Base-by-base conservation (phyloP, 2,888 invertebrate species). In the Drosophila anomalipes region DNA sequence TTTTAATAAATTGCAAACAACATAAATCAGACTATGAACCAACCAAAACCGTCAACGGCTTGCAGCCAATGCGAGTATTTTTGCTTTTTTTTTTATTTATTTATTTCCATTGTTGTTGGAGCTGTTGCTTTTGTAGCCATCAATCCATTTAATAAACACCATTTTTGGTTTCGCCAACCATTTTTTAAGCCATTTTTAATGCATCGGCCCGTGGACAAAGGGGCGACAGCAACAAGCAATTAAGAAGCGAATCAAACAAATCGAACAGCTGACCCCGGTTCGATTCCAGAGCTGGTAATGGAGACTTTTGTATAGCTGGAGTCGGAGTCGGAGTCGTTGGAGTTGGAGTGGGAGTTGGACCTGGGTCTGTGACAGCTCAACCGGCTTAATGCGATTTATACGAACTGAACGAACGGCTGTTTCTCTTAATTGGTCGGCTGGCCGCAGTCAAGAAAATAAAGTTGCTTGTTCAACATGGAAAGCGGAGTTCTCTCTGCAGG, bases 81-180 rank as follows among this genome's bases (percentile, higher is more conserved):
- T 74, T 79, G 47, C 63, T 60, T 76, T 62, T 28, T 62, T 28
- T 10, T 12, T 57, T 28, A 28, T 28, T 12, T 30, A 30, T 57
- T 49, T 62, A 19, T 35, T 22, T 39, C 3, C 53, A 54, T 62
- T 69, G 65, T 70, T 67, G 54, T 41, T 52, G 47, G 16, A 16
- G 32, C 41, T 62, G 19, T 44, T 58, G 59, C 19, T 60, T n/a
- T 41, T 39, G 33, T 61, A 68, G 76, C 64, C 76, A 87, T 87
- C 87, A 82, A 79, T 80, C 81, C 81, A 85, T 91, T 91, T 91
- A 91, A 91, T 91, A 91, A 91, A 91, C 91, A 91, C 91, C 90
- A 91, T 91, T 91, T 91, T 91, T 85, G 91, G 91, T 91, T 86
- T 90, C 79, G 84, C 82, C 86, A 86, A 86, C 85, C 89, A 85